Conservation (phyloP, 2,797 vertebrate genomes). For the Hirundo rustica region DNA sequence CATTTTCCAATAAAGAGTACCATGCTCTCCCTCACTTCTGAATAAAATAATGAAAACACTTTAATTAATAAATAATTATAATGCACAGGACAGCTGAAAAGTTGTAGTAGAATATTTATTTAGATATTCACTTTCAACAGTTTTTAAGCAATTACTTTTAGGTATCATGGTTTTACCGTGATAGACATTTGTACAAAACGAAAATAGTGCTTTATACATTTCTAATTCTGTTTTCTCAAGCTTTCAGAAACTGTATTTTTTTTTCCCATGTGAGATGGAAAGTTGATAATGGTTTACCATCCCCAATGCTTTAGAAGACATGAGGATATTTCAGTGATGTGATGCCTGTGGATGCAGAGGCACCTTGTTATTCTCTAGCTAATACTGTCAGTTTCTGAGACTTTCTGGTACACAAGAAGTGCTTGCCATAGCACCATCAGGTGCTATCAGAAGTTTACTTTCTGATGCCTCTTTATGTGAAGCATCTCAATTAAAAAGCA, state of each 20-base stretch:
- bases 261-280: not conserved
- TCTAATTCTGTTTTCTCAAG: not conserved
- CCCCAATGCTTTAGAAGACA: not conserved
- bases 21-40: not conserved
- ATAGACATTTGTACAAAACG: not conserved
- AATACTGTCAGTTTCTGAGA: not conserved
- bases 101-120: not conserved
- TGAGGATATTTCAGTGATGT: not conserved
- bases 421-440: not conserved
- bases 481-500: not conserved
- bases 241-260: not conserved
- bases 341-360: not conserved
- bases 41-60: not conserved
- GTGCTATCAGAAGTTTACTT: not conserved
- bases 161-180: not conserved
- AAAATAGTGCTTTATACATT: not conserved
- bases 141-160: not conserved
- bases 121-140: not conserved
- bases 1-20: not conserved
- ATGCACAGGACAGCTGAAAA: not conserved
- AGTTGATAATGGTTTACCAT: not conserved
- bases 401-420: not conserved
- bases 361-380: not conserved
- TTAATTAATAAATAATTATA: not conserved
- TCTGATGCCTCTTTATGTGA: not conserved